Conservation (phyloP, 2,888 invertebrate genomes). For the Limnephilus rhombicus region DNA sequence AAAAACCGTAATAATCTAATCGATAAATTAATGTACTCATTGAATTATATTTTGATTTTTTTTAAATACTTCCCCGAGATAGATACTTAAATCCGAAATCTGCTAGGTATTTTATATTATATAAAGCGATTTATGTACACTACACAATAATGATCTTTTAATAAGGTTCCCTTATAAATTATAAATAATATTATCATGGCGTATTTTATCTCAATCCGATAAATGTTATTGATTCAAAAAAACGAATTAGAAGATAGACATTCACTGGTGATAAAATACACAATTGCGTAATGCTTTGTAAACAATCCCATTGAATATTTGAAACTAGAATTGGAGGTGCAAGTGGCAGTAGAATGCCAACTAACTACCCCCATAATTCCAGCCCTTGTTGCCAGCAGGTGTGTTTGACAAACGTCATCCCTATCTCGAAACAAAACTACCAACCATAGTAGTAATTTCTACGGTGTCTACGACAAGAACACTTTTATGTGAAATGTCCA, state of each 20-base stretch:
- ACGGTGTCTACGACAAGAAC: background rate
- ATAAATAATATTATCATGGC: background rate
- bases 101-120: background rate
- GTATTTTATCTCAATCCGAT: background rate
- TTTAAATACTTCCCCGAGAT: too few relatives aligned
- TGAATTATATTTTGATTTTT: too few relatives aligned
- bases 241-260: background rate
- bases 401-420: slow-evolving; percentile 60
- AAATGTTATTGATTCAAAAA: background rate
- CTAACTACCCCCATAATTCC: slow-evolving; percentile 48
- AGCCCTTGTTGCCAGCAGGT: slow-evolving; percentile 53
- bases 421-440: slow-evolving; percentile 20
- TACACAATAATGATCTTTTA: background rate
- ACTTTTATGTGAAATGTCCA: background rate
- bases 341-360: slow-evolving; percentile 32
- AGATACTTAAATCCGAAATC: background rate
- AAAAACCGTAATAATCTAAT: too few relatives aligned
- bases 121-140: background rate
- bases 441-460: background rate
- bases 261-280: background rate
- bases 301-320: background rate
- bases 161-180: background rate
- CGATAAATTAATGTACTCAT: too few relatives aligned
- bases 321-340: background rate
- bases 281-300: background rate